Conservation (phyloP, 2,113 vertebrate species). For the Potamarius usumacintae region DNA sequence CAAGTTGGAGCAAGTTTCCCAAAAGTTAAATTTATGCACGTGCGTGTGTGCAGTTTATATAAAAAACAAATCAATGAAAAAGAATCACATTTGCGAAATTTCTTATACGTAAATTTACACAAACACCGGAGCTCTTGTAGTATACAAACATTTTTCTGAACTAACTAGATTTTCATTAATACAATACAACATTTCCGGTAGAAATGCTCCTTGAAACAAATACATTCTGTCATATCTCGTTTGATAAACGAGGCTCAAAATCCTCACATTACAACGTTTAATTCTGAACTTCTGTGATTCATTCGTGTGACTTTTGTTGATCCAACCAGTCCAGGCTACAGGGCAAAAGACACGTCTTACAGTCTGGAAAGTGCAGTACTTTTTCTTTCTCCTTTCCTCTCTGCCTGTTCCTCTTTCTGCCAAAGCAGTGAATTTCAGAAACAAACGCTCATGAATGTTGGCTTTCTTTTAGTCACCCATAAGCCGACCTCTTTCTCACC, state of each 20-base stretch:
- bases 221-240: not conserved
- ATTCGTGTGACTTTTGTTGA: not conserved
- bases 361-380: not conserved
- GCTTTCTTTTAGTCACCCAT: slow-evolving; percentile 54
- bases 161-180: too few relatives aligned
- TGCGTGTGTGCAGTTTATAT: too few relatives aligned
- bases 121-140: not conserved
- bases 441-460: slow-evolving; percentile 46
- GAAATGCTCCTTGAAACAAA: not conserved
- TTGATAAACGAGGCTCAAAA: not conserved
- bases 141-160: too few relatives aligned
- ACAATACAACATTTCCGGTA: not conserved
- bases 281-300: not conserved
- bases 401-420: slow-evolving; percentile 24
- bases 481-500: slow-evolving; percentile 51
- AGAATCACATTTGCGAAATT: not conserved
- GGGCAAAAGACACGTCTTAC: slow-evolving; percentile 8
- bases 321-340: not conserved
- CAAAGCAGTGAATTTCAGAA: slow-evolving; percentile 50
- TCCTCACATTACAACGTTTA: not conserved
- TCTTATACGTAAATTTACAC: not conserved
- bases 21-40: not conserved
- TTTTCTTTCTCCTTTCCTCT: not conserved
- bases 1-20: not conserved
- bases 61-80: not conserved